Base-by-base conservation (phyloP, 1,140 invertebrate genomes). In the Bombus sylvicola region DNA sequence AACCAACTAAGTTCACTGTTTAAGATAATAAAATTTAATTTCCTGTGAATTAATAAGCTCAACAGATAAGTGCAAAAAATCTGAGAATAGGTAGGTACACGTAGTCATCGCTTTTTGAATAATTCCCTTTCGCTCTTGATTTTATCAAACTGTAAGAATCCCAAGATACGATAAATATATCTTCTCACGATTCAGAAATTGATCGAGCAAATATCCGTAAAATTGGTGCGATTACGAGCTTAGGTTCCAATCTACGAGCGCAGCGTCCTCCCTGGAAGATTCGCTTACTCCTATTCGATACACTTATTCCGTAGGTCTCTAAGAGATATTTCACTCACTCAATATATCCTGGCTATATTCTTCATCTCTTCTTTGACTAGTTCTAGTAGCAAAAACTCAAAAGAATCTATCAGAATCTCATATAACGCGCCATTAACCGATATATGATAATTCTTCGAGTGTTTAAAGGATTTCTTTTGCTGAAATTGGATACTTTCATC, bases 221-320 rank as follows among this genome's bases (percentile, higher is more conserved):
- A 89, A 89, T 89, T 89, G 88, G 86, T 89, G 84, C 83, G 88
- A 89, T 89, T 89, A 89, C 88, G 81, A 89, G 88, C 88, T 89
- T 87, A 89, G 88, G 76, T 89, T 89, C 81, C 88, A 89, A 89
- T 89, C 85, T 89, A 87, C 39, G 43, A 22, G 79, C 85, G 41
- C 81, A 72, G 47, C 66, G 37, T 59, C 22, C 59, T 75, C 66
- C 78, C 57, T 43, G 25, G 69, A 39, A 72, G 75, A 41, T 71
- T 59, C n/a, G 31, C 68, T 80, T 68, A 76, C 68, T 78, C 28
- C 15, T 37, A 39, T 10, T 57, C 34, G 47, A 83, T 83, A 66
- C 66, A 83, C 64, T 78, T 80, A 72, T 80, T 59, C 68, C 31
- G 1, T 25, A 47, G 41, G 31, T 43, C n/a, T 72, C 31, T 28